phyloP scores from a whole-genome alignment of 2,888 invertebrate genomes.

The Lasioglossum calceatum region DNA sequence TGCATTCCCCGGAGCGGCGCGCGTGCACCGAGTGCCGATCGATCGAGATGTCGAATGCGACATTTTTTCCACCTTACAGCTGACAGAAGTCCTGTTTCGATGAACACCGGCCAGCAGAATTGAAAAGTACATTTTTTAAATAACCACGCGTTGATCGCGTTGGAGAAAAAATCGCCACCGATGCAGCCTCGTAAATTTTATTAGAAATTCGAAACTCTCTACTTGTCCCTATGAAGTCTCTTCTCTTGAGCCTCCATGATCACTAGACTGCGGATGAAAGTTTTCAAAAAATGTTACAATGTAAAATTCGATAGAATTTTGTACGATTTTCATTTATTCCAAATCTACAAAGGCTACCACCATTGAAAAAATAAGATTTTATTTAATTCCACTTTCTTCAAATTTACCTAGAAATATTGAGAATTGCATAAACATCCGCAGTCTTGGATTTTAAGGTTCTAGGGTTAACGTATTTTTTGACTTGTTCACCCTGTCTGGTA shows the following conservation, averaged over 20 bases:
- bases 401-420: too few species aligned
- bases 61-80: not conserved
- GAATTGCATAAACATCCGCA: too few species aligned
- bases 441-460: not conserved
- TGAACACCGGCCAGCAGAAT: not conserved
- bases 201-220: not conserved
- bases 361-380: too few species aligned
- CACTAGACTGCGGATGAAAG: not conserved
- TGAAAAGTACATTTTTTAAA: not conserved
- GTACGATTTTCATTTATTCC: too few species aligned
- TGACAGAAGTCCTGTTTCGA: not conserved
- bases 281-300: too few species aligned
- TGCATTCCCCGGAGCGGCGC: conserved; percentile 60
- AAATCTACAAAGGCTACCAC: too few species aligned
- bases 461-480: not conserved
- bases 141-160: not conserved
- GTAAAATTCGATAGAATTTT: too few species aligned
- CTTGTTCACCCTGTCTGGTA: not conserved
- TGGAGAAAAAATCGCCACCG: not conserved
- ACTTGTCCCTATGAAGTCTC: not conserved
- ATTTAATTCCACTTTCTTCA: too few species aligned
- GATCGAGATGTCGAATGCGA: conserved; percentile 43
- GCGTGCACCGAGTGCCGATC: conserved; percentile 41
- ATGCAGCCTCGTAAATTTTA: not conserved
- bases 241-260: not conserved